A percentile compares a stretch with the other conserved stretches of the same genome.
Conservation (phyloP, 2,797 vertebrate genomes). For the Enteromius argenteus region DNA sequence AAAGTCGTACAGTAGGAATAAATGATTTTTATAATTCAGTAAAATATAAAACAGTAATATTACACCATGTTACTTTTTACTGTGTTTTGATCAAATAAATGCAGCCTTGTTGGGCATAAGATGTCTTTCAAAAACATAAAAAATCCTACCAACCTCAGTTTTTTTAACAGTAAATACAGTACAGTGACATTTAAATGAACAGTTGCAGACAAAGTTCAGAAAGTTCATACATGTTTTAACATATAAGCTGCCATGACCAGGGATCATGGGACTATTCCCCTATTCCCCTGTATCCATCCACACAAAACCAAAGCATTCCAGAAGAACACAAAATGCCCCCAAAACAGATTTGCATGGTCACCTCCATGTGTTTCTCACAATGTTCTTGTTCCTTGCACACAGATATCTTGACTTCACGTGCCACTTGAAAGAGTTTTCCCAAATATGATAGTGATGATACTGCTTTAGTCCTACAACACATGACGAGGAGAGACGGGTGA, state of each 20-base stretch:
- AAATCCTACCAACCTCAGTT: background rate
- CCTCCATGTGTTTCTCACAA: background rate
- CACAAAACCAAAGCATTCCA: background rate
- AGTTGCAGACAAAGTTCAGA: background rate
- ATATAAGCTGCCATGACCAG: constrained; percentile 11
- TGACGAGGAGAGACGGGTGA: constrained; percentile 40
- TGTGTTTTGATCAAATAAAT: background rate
- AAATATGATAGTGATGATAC: background rate
- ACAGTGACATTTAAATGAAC: background rate
- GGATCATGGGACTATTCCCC: background rate
- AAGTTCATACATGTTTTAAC: background rate
- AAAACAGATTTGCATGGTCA: background rate
- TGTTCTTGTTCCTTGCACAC: background rate
- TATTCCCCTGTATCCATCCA: background rate
- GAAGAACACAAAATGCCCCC: background rate
- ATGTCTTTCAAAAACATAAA: background rate
- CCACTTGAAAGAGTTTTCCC: background rate
- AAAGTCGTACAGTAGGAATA: background rate
- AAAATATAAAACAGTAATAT: background rate
- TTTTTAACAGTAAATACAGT: background rate
- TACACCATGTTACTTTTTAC: background rate
- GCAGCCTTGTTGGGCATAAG: background rate
- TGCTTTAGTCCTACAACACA: constrained; percentile 34
- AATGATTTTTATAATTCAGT: background rate
- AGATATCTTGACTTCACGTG: background rate